Evolutionary conservation across 2,797 vertebrate species (phyloP).

Genomic region (Cyclura pinguis): DNA sequence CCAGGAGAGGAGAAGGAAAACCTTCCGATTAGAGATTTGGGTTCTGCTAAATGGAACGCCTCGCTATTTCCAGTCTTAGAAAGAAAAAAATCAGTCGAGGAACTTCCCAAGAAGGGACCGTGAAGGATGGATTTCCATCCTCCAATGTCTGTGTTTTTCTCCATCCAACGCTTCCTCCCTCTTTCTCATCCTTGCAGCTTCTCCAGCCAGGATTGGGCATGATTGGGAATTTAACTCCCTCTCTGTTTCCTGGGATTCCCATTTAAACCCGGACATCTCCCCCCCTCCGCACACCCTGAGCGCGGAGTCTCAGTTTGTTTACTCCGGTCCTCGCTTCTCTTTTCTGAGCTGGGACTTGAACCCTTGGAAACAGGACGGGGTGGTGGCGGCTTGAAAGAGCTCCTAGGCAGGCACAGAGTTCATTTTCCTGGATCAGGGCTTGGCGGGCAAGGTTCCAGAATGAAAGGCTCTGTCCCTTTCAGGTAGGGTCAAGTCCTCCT

Average conservation of each 20-base stretch:
- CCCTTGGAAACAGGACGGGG: background rate
- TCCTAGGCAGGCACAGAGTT: background rate
- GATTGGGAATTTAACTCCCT: background rate
- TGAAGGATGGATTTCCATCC: no score
- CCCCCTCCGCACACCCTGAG: no score
- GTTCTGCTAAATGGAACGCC: no score
- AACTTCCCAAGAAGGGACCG: background rate
- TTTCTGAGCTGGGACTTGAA: background rate
- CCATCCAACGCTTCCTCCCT: background rate
- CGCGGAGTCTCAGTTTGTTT: background rate
- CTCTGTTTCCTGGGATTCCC: background rate
- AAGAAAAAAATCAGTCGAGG: background rate
- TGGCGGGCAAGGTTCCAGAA: background rate
- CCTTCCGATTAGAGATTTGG: background rate
- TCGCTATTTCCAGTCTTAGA: background rate
- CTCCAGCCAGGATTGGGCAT: no score
- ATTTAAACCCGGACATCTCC: background rate
- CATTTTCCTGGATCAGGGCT: background rate
- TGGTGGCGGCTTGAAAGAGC: no score
- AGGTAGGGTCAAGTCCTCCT: no score
- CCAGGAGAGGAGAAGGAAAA: background rate
- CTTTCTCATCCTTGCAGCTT: background rate
- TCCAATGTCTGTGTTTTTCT: background rate
- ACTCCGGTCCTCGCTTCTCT: background rate
- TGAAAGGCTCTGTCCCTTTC: fast-evolving